Evolutionary conservation across 2,797 vertebrate species (phyloP), one percentile per base, ranked within the genome.

Genomic region (Chaenodraco wilsoni): DNA sequence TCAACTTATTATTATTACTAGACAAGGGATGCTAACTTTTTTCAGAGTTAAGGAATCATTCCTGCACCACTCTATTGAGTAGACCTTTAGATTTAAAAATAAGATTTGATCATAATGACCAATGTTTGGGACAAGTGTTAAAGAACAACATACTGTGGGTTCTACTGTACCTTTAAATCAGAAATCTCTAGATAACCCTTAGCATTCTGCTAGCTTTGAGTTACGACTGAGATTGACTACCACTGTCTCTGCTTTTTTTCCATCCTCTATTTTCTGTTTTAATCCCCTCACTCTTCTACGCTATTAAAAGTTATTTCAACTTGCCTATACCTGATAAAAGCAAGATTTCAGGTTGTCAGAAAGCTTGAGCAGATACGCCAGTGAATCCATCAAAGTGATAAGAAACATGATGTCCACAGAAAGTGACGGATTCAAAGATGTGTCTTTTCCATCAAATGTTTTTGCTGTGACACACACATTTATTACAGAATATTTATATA

Each of bases 261-360:
- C 57, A n/a, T 23, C 9, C 37, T 41, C 56, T 59, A 41, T 16
- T 44, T 60, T 45, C 19, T 45, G 13, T 59, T 59, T 59, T 16
- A 43, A 37, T 40, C 19, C 41, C 23, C 23, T 27, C 23, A 27
- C 23, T 27, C 23, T 43, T 23, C 57, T 45, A 9, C 23, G 50
- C 50, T 62, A 55, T 54, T 62, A 55, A 72, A 72, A 65, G 57
- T 6, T 71, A 79, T 78, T 79, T 76, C 21, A 54, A 52, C 56
- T 23, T 51, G 45, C 2, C 62, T 46, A 27, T 5, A 50, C 37
- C 43, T 45, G 15, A 72, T 72, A 52, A n/a, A 7, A 65, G 23
- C 13, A 3, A 72, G 78, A 77, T 64, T 66, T 5, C 40, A 12
- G 60, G 17, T 19, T 60, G 62, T 78, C 76, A 66, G 58, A 37